These are phyloP conservation scores for Tridacna gigas DNA, from an alignment of 2,888 invertebrate species.

Conservation along the genomic window DNA sequence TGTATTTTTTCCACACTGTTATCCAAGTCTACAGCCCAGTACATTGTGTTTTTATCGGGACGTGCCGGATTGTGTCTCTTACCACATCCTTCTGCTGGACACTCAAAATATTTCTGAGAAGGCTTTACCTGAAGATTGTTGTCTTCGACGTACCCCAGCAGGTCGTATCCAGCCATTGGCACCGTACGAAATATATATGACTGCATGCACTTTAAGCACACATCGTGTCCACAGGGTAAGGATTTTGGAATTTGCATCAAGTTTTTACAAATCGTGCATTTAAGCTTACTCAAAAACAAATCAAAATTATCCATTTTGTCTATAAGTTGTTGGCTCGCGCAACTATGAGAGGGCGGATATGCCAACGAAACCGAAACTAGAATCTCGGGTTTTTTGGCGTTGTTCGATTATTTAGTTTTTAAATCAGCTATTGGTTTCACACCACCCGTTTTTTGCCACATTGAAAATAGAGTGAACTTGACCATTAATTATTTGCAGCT, in stretches of 20 bases:
- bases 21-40: slow-evolving; percentile 11
- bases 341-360: not conserved
- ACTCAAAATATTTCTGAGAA: slow-evolving; percentile 6
- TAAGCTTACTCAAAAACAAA: not conserved
- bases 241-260: slow-evolving; percentile 13
- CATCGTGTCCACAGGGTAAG: slow-evolving; percentile 14
- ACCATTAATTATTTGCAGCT: too few species aligned
- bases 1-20: not conserved
- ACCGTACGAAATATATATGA: slow-evolving; percentile 7
- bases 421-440: too few species aligned
- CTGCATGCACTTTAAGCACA: slow-evolving; percentile 5
- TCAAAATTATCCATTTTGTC: slow-evolving; percentile 4
- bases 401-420: too few species aligned
- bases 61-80: not conserved
- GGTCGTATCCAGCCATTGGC: slow-evolving; percentile 21
- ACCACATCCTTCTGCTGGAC: slow-evolving; percentile 22
- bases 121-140: slow-evolving; percentile 13
- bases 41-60: not conserved
- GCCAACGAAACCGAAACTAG: slow-evolving; percentile 18
- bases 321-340: not conserved
- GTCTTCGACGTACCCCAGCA: not conserved
- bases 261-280: slow-evolving; percentile 8
- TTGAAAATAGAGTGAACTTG: too few species aligned
- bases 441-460: too few species aligned
- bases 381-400: not conserved